phyloP scores from a whole-genome alignment of 2,888 invertebrate genomes.

The Diarsia dahlii region DNA sequence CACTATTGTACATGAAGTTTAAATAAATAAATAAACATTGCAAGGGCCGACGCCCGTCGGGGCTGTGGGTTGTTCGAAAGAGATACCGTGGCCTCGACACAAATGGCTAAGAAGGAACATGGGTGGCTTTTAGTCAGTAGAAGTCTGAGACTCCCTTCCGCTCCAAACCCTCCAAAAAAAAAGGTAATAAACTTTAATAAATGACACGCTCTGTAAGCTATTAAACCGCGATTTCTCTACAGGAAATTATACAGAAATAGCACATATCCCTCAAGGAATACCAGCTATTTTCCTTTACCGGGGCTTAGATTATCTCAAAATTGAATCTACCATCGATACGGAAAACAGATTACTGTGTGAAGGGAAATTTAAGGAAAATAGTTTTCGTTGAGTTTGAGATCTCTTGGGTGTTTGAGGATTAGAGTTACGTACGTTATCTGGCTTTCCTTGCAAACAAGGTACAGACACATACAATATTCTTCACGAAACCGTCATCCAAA shows the following conservation, averaged over 20 bases:
- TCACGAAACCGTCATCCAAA: too few relatives aligned
- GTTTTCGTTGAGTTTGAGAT: neutral
- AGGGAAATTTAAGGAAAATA: constrained; percentile 2
- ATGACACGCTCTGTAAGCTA: neutral
- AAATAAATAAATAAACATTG: too few relatives aligned
- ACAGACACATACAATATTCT: too few relatives aligned
- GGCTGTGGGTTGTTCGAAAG: too few relatives aligned
- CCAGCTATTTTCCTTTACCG: neutral
- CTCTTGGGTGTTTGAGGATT: neutral
- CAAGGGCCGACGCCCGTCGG: too few relatives aligned
- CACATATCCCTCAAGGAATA: neutral
- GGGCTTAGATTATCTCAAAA: constrained; percentile 44
- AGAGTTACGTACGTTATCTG: neutral
- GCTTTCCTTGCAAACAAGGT: neutral
- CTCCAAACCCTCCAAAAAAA: too few relatives aligned
- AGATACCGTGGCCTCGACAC: too few relatives aligned
- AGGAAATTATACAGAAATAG: constrained; percentile 53
- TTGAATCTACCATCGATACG: constrained; percentile 46
- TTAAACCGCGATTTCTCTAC: neutral
- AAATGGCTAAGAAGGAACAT: too few relatives aligned
- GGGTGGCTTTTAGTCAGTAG: too few relatives aligned
- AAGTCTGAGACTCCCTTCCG: too few relatives aligned
- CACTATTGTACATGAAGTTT: too few relatives aligned
- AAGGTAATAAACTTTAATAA: neutral
- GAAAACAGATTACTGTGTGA: constrained; percentile 14